Evolutionary conservation across 2,888 invertebrate genomes (phyloP).

Genomic region (Ochropacha duplaris): DNA sequence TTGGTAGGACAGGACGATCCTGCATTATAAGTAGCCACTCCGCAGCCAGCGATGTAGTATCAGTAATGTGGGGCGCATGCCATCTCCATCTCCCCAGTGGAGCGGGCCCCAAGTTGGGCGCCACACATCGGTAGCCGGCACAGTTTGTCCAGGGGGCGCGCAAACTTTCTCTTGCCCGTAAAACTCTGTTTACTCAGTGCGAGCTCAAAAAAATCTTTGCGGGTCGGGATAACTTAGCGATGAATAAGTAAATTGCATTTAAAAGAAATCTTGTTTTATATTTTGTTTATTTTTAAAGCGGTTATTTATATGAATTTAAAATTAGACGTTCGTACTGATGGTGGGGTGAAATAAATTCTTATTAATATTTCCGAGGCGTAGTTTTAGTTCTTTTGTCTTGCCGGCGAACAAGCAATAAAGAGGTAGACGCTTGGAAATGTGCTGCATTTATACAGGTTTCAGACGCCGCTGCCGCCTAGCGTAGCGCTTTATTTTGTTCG

Average conservation of each 20-base stretch:
- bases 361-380: constrained; percentile 68
- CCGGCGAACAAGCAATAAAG: constrained; percentile 70
- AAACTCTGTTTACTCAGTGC: constrained; percentile 49
- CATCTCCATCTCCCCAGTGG: constrained; percentile 13
- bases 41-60: constrained; percentile 17
- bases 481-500: constrained; percentile 65
- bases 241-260: constrained; percentile 60
- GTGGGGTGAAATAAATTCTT: constrained; percentile 62
- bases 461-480: constrained; percentile 42
- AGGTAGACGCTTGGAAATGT: constrained; percentile 73
- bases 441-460: constrained; percentile 74
- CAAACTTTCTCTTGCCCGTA: constrained; percentile 53
- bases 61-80: constrained; percentile 10
- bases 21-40: constrained; percentile 41
- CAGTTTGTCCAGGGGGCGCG: constrained; percentile 35
- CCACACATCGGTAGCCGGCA: constrained; percentile 21
- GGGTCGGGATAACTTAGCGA: constrained; percentile 49
- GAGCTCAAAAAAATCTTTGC: constrained; percentile 54
- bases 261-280: constrained; percentile 42
- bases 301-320: constrained; percentile 51
- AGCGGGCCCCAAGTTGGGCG: constrained; percentile 18
- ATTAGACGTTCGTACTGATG: constrained; percentile 36
- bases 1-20: constrained; percentile 39
- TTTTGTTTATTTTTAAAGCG: constrained; percentile 29
- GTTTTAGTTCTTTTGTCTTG: constrained; percentile 74